phyloP scores from a whole-genome alignment of 2,113 vertebrate genomes.

The Guaruba guarouba region DNA sequence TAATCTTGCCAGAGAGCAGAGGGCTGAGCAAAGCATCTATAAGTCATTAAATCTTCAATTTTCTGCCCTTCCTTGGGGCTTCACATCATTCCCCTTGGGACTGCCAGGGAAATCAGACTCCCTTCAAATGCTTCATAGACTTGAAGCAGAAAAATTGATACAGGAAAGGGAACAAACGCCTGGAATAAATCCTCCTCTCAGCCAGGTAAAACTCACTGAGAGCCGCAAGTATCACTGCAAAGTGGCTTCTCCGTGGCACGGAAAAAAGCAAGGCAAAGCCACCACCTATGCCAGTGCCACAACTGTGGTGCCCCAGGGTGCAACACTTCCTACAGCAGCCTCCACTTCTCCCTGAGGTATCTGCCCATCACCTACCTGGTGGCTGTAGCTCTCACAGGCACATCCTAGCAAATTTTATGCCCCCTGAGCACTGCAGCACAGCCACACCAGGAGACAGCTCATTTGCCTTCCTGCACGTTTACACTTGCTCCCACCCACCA shows the following conservation, averaged over 20 bases:
- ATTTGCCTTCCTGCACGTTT: not conserved
- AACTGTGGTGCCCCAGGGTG: not conserved
- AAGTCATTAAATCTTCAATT: slow-evolving; percentile 65
- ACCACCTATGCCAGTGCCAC: fast-evolving
- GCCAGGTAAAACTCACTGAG: not conserved
- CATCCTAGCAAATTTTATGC: not conserved
- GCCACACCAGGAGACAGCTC: not conserved
- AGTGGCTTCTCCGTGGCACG: not conserved
- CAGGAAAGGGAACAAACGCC: not conserved
- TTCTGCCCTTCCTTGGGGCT: slow-evolving; percentile 55
- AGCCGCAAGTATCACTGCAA: not conserved
- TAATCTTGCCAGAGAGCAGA: slow-evolving; percentile 37
- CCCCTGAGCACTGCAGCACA: not conserved
- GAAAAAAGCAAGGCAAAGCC: not conserved
- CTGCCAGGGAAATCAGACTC: slow-evolving; percentile 7
- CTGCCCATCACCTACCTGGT: fast-evolving
- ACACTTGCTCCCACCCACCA: not conserved
- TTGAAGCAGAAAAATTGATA: not conserved
- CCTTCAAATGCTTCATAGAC: not conserved
- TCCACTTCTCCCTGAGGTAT: fast-evolving
- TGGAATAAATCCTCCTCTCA: not conserved
- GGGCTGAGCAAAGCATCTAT: not conserved
- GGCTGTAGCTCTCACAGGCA: not conserved
- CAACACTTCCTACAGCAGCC: not conserved
- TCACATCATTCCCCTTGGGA: not conserved